Base-by-base conservation (phyloP, 1,140 invertebrate species). In the Calephelis virginiensis region DNA sequence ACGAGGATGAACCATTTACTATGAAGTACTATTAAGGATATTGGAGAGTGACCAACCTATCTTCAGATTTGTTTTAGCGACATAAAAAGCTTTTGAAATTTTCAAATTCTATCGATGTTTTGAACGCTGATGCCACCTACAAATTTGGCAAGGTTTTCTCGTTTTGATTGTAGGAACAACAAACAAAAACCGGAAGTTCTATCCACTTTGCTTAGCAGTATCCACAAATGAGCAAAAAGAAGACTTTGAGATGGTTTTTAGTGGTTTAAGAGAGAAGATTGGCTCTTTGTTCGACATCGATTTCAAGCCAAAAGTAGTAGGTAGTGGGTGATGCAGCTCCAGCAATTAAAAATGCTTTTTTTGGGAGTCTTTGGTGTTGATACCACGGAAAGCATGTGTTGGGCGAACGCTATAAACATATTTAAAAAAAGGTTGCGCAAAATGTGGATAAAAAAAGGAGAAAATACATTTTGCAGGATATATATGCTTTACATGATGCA, bases 401-500 rank as follows among this genome's bases (percentile, higher is more conserved):
- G 47, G 47, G 47, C 47, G 12, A 11, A 48, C 47, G n/a, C 7
- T 12, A 48, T 48, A 48, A 48, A 48, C n/a, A 48, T 13, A 48
- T 28, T 48, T 48, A 13, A 13, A 48, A 48, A 48, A 48, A 48
- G 5, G 47, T 48, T 48, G 47, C n/a, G 47, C 1, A 48, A 48
- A 48, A 48, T 1, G 47, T 48, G 12, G 12, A n/a, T 48, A 48
- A 48, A 48, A 48, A n/a, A 48, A n/a, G 6, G 6, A n/a, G 13
- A 48, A n/a, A 48, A n/a, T n/a, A n/a, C n/a, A n/a, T n/a, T n/a
- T n/a, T n/a, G n/a, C n/a, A n/a, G n/a, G n/a, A n/a, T n/a, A n/a
- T 48, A 48, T 48, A 48, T 48, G 47, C 47, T 48, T 14, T 64
- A 14, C 63, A 64, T 56, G 13, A 38, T 8, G 47, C 49, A 56